Base-by-base conservation (phyloP, 2,888 invertebrate species). In the Oligia strigilis region DNA sequence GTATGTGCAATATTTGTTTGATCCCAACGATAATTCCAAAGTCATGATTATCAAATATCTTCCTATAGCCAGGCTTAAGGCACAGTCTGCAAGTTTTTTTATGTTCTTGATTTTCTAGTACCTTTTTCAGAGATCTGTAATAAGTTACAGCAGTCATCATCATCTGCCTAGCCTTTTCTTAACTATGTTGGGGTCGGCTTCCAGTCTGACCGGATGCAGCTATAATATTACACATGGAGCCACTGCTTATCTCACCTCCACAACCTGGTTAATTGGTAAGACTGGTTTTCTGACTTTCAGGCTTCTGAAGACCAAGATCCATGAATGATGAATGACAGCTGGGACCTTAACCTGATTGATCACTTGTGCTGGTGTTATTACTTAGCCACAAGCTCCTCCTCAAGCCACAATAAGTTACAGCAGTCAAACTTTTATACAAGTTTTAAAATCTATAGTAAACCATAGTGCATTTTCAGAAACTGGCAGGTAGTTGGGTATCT, bases 61-160 rank as follows among this genome's bases (percentile, higher is more conserved):
- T 88, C 72, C n/a, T 86, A 43, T 77, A 72, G 29, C 91, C 92
- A 14, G 90, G 80, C 46, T 87, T 89, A 6, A 93, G 81, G 72
- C 93, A 93, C 29, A 93, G 64, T 71, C 93, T 87, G 69, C 93
- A 93, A 11, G 72, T 78, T 36, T 88, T 88, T 43, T 75, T 78
- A 13, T 60, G 40, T 17, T 60, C 71, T 80, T 87, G 81, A 43
- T 62, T 60, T 71, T 80, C 60, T 36, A 89, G 64, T 71, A 77
- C 58, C 2, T 78, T 87, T 75, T 72, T 89, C 19, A 88, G 58
- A 40, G 75, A 79, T n/a, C 88, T 88, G 89, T 43, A 49, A 62
- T 49, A 76, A 76, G 0, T 19, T 46, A 29, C 23, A 36, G 36
- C 29, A 40, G n/a, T 29, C 19, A 11, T 40, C 0, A 40, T 64